Evolutionary conservation across 2,113 vertebrate species (phyloP).

Genomic region (Larimichthys polyactis): DNA sequence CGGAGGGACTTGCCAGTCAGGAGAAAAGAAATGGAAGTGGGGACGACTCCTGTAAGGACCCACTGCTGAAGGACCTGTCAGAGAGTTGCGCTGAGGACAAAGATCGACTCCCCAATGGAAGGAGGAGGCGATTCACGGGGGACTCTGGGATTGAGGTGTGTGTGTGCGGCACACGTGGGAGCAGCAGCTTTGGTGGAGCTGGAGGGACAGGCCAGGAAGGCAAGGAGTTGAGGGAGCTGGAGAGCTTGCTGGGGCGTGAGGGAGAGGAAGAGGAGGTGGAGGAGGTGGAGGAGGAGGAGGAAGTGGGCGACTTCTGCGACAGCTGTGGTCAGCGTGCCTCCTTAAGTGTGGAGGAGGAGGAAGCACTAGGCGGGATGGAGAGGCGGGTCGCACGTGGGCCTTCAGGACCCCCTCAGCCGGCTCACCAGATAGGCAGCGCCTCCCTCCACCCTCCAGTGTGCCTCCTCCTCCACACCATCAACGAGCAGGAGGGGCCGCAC

Average conservation of each 20-base stretch:
- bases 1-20: slow-evolving; percentile 76
- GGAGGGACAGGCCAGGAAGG: slow-evolving; percentile 77
- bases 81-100: slow-evolving; percentile 85
- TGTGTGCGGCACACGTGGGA: slow-evolving; percentile 87
- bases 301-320: slow-evolving; percentile 91
- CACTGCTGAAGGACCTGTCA: slow-evolving; percentile 85
- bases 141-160: slow-evolving; percentile 98
- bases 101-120: slow-evolving; percentile 86
- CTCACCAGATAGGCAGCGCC: slow-evolving; percentile 41
- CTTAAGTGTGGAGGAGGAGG: slow-evolving; percentile 86
- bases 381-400: slow-evolving; percentile 59
- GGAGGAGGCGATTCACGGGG: slow-evolving; percentile 93
- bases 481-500: slow-evolving; percentile 91
- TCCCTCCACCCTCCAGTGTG: slow-evolving; percentile 83
- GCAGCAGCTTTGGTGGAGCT: slow-evolving; percentile 54
- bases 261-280: slow-evolving; percentile 81
- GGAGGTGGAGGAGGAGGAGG: slow-evolving; percentile 73
- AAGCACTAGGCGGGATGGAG: slow-evolving; percentile 76
- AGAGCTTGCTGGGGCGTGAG: slow-evolving; percentile 86
- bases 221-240: slow-evolving; percentile 87
- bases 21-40: slow-evolving; percentile 79
- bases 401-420: slow-evolving; percentile 71
- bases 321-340: slow-evolving; percentile 88
- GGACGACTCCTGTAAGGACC: slow-evolving; percentile 86
- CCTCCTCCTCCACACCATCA: slow-evolving; percentile 94